Base-by-base conservation (phyloP, 92 coral and sea anemone species). In the Plumapathes pennacea region DNA sequence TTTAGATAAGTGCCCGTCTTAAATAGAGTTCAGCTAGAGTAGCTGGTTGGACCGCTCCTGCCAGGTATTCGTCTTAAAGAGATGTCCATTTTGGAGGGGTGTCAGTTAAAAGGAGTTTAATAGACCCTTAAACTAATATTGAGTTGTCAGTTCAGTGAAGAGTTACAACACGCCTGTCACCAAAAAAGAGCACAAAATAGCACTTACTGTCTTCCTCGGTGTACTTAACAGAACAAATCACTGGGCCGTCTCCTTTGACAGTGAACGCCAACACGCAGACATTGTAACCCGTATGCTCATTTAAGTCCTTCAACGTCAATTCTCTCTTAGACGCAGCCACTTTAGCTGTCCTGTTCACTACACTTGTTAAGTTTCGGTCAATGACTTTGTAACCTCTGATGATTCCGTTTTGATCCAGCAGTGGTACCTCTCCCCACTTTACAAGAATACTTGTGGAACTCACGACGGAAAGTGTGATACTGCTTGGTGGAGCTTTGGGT, bases 191-290 rank as follows among this genome's bases (percentile, higher is more conserved):
- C 14, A 62, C 44, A 13, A 25, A 15, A 26, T 27, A 10, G 17
- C 32, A 21, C 76, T 66, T 52, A 83, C 90, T 66, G 33, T 83
- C 90, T 60, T 83, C 67, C 12, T 64, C 85, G 2, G 90, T 83
- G 40, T 37, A 57, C 20, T 64, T 67, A 4, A 70, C 25, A 38
- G 69, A 71, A 23, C 10, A 26, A 20, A 70, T 62, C 7, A 18
- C 9, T 5, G 74, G 74, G 23, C 89, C 89, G 45, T 42, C 55
- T 38, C 89, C 89, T 29, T 69, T 82, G 27, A 50, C 60, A 4
- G 83, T 82, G 30, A 53, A 76, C 10, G 89, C 89, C 34, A 70
- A 40, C 45, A 83, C 84, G 51, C 71, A 69, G 17, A 83, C 61
- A 31, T 42, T 28, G 43, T 83, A 83, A 5, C 55, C 39, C 17